These are phyloP conservation scores for Patagioenas fasciata DNA, from an alignment of 2,113 vertebrate species.

Conservation along the genomic window DNA sequence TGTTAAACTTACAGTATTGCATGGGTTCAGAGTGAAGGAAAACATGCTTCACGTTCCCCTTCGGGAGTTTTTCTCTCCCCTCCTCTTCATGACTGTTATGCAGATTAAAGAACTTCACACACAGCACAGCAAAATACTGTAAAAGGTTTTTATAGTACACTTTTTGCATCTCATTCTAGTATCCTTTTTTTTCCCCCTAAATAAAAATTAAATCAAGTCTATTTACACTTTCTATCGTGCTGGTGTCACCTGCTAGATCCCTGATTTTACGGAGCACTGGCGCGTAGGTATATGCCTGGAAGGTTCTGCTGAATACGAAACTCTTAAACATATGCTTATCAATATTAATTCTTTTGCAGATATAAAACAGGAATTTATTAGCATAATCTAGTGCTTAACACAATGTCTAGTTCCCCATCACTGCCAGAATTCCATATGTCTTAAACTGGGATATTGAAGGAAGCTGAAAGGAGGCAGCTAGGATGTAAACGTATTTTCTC, in stretches of 20 bases:
- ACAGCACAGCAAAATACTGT: background rate
- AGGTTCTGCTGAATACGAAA: background rate
- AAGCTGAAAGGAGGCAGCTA: background rate
- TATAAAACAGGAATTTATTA: slow-evolving; percentile 36
- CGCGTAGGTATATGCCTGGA: background rate
- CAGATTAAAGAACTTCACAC: background rate
- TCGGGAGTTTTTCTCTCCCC: background rate
- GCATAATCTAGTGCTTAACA: slow-evolving; percentile 16
- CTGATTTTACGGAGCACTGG: background rate
- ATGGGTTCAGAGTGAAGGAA: background rate
- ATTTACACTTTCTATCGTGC: background rate
- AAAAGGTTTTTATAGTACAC: background rate
- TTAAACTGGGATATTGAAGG: background rate
- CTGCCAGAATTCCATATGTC: background rate
- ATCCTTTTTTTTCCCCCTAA: background rate
- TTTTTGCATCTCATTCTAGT: background rate
- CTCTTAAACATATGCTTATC: slow-evolving; percentile 40
- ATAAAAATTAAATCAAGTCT: background rate
- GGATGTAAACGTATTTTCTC: background rate
- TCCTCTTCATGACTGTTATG: background rate
- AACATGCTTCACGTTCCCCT: background rate
- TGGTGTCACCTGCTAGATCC: background rate
- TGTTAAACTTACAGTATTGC: background rate
- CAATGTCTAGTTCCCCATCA: background rate
- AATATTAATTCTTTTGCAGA: slow-evolving; percentile 46